Base-by-base conservation (phyloP, 2,888 invertebrate genomes). In the Phyto melanocephala region DNA sequence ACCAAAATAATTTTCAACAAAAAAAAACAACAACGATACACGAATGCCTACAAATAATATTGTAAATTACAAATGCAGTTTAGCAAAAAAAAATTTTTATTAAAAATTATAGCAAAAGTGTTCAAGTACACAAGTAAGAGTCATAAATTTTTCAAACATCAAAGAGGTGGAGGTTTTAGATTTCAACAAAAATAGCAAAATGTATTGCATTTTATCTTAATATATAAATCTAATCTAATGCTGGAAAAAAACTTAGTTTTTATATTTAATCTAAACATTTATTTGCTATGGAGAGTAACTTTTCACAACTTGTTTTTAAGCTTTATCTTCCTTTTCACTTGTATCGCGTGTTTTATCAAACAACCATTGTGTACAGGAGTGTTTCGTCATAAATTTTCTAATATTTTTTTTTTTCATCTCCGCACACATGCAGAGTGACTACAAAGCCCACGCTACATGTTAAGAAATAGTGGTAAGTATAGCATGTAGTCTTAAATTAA, bases 151-250 rank as follows among this genome's bases (percentile, higher is more conserved):
- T 78, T 28, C 35, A 70, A 79, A 82, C 79, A 82, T 62, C 65
- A 82, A 82, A 82, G 75, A 82, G 82, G 82, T 82, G 79, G 82
- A 79, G 79, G 82, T 82, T 82, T 82, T 58, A 58, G 70, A 79
- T 82, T 82, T 79, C 75, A 82, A 75, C 74, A 75, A 63, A 75
- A 75, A 74, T 58, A 47, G 35, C 47, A 77, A 52, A 24, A 11
- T 17, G 20, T 13, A 20, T 33, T 28, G 40, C 5, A 60, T 52
- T 28, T 63, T 72, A 79, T 72, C 72, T 72, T 45, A 72, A 79
- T 67, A 67, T 72, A 79, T 79, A 52, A 65, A 79, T 79, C 58
- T 79, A 45, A 79, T 72, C 71, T 52, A 72, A 68, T 11, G 22
- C 40, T 24, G 1, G 6, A 47, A 56, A 63, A 71, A 13, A 17